Evolutionary conservation across 2,888 invertebrate species (phyloP), one percentile per base, ranked within the genome.

Genomic region (Cerastis leucographa): DNA sequence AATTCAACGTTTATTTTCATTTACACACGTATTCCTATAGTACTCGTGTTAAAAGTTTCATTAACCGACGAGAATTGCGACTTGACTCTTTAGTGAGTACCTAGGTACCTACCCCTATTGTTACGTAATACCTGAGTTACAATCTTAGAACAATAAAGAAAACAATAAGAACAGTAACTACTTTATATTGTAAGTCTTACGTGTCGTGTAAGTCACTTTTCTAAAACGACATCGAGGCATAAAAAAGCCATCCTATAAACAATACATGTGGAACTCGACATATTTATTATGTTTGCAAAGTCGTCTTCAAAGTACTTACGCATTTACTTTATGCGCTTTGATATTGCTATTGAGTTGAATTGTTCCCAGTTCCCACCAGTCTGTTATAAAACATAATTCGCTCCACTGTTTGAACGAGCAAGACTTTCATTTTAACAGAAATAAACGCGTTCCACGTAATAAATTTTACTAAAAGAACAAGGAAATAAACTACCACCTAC

Each of bases 201-300:
- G 89, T 91, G 89, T 90, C 85, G 86, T 88, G 86, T 88, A 88
- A 90, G 89, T 89, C 87, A 91, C 89, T 93, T 92, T 91, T 91
- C 88, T 90, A 91, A 91, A 91, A 90, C 90, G 88, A 88, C 88
- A 88, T 84, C 85, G 78, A 78, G 84, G 89, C 89, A 92, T 92
- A 84, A 92, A 93, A 93, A 91, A 84, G 90, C 90, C 89, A 90
- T 92, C 91, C 91, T 89, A 90, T 91, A 92, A 92, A 93, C 92
- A 93, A 92, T 93, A 93, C 89, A 89, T 83, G 78, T 85, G 86
- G 88, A 86, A 85, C 77, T 78, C 83, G 62, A 71, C 74, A 76
- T 81, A 74, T 59, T 54, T 86, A 88, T 87, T 90, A 85, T 89
- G 87, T 90, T 86, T 76, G 81, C 83, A 73, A 85, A 90, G 81